Percentiles rank a stretch among this genome's conserved stretches.
phyloP scores from a whole-genome alignment of 35 echinoderm and acorn worm species.

The Stichopus chloronotus region DNA sequence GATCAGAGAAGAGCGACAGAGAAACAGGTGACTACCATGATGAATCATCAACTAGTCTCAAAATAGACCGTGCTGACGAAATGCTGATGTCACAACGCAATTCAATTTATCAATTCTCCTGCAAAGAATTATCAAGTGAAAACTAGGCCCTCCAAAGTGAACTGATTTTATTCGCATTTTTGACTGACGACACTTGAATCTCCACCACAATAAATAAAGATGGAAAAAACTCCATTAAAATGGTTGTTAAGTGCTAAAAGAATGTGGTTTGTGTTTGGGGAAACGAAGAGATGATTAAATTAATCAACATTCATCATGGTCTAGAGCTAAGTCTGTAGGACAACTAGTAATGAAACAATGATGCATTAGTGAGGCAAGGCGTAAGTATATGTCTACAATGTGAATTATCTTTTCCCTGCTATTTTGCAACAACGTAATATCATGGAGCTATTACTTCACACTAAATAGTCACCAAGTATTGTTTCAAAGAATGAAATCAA shows the following conservation, averaged over 20 bases:
- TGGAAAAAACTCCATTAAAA: neutral
- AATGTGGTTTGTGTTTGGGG: neutral
- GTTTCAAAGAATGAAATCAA: no score
- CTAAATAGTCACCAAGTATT: no score
- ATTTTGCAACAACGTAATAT: no score
- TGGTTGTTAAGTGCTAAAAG: neutral
- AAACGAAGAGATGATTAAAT: neutral
- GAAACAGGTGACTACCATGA: neutral
- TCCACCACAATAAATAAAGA: neutral
- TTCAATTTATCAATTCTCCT: conserved; percentile 6
- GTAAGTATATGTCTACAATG: no score
- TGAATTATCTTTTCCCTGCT: no score
- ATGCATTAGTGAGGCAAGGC: no score
- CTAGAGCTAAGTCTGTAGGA: neutral
- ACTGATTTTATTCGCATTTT: neutral
- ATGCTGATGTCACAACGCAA: neutral
- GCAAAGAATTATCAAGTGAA: neutral
- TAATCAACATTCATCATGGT: neutral
- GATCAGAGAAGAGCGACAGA: neutral
- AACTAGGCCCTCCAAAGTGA: neutral
- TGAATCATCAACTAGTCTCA: neutral
- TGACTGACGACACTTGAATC: neutral
- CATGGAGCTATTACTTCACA: no score
- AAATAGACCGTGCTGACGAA: neutral
- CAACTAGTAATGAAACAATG: no score